These are phyloP conservation scores for Phrynocephalus forsythii DNA, from an alignment of 2,797 vertebrate genomes.

Conservation along the genomic window DNA sequence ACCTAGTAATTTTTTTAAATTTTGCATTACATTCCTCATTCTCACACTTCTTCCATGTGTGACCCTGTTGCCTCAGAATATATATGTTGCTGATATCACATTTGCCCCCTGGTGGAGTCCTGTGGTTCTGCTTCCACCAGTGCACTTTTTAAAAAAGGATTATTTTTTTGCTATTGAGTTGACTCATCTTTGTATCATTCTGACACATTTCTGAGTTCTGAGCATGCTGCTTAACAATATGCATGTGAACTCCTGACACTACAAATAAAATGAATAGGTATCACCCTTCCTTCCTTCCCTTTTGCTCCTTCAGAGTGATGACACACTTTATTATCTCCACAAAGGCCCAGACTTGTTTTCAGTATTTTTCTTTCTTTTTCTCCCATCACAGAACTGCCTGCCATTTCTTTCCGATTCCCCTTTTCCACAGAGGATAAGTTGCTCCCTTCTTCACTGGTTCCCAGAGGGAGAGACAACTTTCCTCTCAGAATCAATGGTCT, in stretches of 20 bases:
- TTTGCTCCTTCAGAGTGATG: not conserved
- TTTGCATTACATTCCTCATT: not conserved
- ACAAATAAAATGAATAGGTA: not conserved
- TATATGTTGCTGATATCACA: too few species aligned
- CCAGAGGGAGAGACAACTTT: slow-evolving; percentile 26
- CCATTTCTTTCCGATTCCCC: slow-evolving; percentile 14
- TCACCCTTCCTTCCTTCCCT: not conserved
- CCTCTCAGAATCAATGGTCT: slow-evolving; percentile 25
- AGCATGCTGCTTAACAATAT: too few species aligned
- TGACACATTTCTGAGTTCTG: too few species aligned
- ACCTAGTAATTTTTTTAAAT: not conserved
- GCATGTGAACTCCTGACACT: too few species aligned
- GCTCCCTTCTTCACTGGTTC: not conserved
- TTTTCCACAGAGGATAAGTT: slow-evolving; percentile 10
- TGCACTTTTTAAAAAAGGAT: too few species aligned
- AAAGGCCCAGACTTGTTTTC: slow-evolving; percentile 10
- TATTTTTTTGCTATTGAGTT: too few species aligned
- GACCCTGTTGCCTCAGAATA: too few species aligned
- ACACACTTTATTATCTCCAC: slow-evolving; percentile 6
- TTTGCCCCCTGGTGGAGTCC: too few species aligned
- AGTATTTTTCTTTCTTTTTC: slow-evolving; percentile 18
- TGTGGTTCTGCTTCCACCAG: too few species aligned
- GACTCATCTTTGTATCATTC: too few species aligned
- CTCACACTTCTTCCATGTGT: too few species aligned
- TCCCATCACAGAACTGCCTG: slow-evolving; percentile 2